phyloP scores from a whole-genome alignment of 2,797 vertebrate species.

The Rhincodon typus region DNA sequence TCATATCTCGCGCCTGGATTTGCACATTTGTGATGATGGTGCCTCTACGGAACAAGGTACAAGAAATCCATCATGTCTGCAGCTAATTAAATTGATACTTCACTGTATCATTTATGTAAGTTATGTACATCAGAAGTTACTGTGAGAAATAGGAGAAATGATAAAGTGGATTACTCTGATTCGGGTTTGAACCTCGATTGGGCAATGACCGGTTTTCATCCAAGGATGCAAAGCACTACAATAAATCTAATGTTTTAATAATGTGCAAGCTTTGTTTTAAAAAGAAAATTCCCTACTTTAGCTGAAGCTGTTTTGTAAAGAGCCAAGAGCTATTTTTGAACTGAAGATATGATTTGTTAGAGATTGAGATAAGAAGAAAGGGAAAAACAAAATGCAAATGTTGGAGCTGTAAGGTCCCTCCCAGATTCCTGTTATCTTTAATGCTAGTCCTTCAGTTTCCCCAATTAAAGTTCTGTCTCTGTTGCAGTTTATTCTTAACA shows the following conservation, averaged over 20 bases:
- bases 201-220: background rate
- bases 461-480: background rate
- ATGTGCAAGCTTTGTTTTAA: background rate
- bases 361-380: background rate
- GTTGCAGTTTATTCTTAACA: background rate
- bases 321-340: background rate
- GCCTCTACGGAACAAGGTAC: conserved; percentile 72
- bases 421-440: background rate
- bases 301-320: too few species aligned
- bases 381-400: background rate
- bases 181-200: too few species aligned
- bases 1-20: conserved; percentile 86
- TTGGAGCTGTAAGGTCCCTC: background rate
- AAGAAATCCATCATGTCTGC: background rate
- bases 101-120: background rate
- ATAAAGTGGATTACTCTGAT: background rate
- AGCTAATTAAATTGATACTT: background rate
- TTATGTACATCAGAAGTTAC: background rate
- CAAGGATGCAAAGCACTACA: background rate
- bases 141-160: background rate
- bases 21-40: conserved; percentile 93
- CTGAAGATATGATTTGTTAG: background rate
- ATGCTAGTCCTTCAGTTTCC: background rate
- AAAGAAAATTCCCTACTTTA: background rate
- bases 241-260: background rate